phyloP scores from a whole-genome alignment of 2,888 invertebrate species.

The Tenthredo livida region DNA sequence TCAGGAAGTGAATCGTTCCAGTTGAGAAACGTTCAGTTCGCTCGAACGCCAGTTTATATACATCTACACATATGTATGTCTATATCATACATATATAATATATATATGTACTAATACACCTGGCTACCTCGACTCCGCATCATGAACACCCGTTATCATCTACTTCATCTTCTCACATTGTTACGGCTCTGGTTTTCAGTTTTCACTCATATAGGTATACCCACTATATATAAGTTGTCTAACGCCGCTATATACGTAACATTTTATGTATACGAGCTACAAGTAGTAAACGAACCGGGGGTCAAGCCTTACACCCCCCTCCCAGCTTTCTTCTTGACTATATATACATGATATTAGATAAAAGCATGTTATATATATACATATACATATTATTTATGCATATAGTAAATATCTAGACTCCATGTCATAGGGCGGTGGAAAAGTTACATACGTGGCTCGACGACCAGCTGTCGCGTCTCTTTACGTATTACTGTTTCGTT shows the following conservation, averaged over 20 bases:
- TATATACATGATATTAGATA: not conserved
- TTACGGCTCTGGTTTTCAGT: not conserved
- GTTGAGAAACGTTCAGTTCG: slow-evolving; percentile 13
- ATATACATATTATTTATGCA: not conserved
- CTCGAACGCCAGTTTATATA: not conserved
- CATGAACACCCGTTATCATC: not conserved
- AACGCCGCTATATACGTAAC: not conserved
- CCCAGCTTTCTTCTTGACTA: not conserved
- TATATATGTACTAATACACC: not conserved
- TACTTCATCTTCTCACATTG: not conserved
- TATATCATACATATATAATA: not conserved
- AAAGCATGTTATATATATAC: too few species aligned
- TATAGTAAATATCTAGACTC: not conserved
- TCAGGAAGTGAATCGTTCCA: slow-evolving; percentile 34
- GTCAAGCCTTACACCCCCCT: not conserved
- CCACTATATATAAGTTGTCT: not conserved
- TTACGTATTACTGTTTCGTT: not conserved
- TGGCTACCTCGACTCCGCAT: not conserved
- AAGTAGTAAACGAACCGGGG: not conserved
- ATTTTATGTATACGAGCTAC: not conserved
- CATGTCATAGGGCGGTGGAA: not conserved
- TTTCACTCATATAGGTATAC: not conserved
- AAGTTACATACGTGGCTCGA: not conserved
- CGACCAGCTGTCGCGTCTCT: slow-evolving; percentile 1
- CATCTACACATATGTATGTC: not conserved